phyloP scores from a whole-genome alignment of 2,888 invertebrate species.

The Latrodectus hesperus region DNA sequence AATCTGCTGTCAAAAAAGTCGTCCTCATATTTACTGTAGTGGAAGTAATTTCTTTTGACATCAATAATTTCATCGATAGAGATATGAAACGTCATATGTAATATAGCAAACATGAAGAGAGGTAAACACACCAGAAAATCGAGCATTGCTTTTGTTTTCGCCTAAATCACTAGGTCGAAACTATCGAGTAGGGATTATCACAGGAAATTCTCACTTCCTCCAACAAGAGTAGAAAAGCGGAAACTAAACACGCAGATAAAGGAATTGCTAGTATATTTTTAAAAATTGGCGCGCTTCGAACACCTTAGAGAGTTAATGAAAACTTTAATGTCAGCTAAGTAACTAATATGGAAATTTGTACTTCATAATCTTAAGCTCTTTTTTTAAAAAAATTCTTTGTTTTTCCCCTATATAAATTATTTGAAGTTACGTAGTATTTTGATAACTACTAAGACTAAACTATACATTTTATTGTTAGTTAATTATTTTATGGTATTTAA shows the following conservation, averaged over 20 bases:
- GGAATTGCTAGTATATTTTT: not conserved
- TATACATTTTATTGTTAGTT: too few species aligned
- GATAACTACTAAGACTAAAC: too few species aligned
- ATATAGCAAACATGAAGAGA: constrained; percentile 31
- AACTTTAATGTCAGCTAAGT: too few species aligned
- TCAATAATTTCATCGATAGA: constrained; percentile 46
- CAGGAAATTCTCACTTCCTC: constrained; percentile 38
- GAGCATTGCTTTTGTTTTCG: constrained; percentile 20
- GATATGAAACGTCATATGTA: constrained; percentile 47
- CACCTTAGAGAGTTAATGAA: too few species aligned
- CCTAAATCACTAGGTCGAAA: not conserved
- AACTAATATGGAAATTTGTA: too few species aligned
- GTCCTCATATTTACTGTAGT: constrained; percentile 30
- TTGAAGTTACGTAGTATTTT: too few species aligned
- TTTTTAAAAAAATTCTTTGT: too few species aligned
- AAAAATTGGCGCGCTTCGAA: not conserved
- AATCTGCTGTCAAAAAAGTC: not conserved
- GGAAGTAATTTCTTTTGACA: constrained; percentile 20
- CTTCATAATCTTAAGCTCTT: too few species aligned
- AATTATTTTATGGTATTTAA: too few species aligned
- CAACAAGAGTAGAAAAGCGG: not conserved
- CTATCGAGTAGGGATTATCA: constrained; percentile 4
- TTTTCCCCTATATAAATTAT: too few species aligned
- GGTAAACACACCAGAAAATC: constrained; percentile 44
- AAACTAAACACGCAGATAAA: not conserved